Evolutionary conservation across 2,113 vertebrate species (phyloP), one percentile per base, ranked within the genome.

Genomic region (Mormyrus iriodes): DNA sequence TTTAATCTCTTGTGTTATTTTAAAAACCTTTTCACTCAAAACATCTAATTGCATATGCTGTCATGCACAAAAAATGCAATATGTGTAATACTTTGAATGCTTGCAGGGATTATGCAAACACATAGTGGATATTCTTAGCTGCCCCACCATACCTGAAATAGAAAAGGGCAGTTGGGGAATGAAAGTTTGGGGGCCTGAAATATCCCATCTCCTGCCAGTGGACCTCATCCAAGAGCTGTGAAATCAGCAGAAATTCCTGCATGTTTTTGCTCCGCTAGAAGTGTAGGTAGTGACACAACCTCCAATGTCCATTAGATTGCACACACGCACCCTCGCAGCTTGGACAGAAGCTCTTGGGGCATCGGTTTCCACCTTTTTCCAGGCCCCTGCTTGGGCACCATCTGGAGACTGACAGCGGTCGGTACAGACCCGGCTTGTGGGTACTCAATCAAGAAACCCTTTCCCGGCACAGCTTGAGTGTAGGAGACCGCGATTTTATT

Each of bases 41-140:
- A 86, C 89, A 42, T 24, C 39, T 90, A 91, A 89, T 90, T 87
- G 8, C 24, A 42, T 73, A 48, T 91, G 91, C 91, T 89, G 48
- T 88, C 90, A 92, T 88, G 24, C 89, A 86, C 46, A 52, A n/a
- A 73, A 90, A 91, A 91, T 91, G 90, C 84, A 90, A 76, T 84
- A 88, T 91, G 87, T 86, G 89, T 84, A 91, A 92, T 92, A 92
- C 53, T 73, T 90, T 48, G 49, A 91, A 92, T 92, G 87, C 89
- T 92, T 91, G 49, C 91, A 35, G 86, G 87, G 46, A 48, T 89
- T 91, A 90, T 89, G 90, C 91, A 90, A 92, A 92, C 92, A 91
- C 51, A 55, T 7, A 46, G 1, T 2, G 87, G 90, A 90, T 92
- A 90, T 90, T 92, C 53, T 89, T 90, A 73, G 90, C 69, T 48